Evolutionary conservation across 2,113 vertebrate species (phyloP), one percentile per base, ranked within the genome.

Genomic region (Aplodontia rufa): DNA sequence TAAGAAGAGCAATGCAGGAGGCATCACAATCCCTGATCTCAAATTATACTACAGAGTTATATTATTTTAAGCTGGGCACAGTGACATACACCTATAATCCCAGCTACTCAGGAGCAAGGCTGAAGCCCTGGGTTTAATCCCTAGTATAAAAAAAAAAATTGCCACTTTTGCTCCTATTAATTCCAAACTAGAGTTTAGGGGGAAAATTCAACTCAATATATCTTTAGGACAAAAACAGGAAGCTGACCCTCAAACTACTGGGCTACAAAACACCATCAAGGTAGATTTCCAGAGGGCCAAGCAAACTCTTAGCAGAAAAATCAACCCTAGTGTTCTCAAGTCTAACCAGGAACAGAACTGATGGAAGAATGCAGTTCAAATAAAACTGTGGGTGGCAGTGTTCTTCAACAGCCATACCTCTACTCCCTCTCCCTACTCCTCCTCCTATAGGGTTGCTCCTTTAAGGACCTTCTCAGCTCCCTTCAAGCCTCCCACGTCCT

Each of bases 361-460:
- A 40, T 37, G 35, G 40, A 40, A 49, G 0, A 80, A 58, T 53
- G 30, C 45, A 24, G 32, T 11, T 84, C 72, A 64, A 66, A 45
- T 22, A 69, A 13, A 76, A 30, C 30, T 20, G 5, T 20, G 37
- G 19, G 0, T 45, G 35, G 24, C 9, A 10, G 1, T 17, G 79
- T 49, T n/a, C 24, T n/a, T 69, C 62, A n/a, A 6, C 2, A 45
- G 35, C 9, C 37, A 32, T 40, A 5, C 28, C 45, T n/a, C 10
- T 11, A 16, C 5, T 3, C 1, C 3, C 35, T 17, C 32, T 51
- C 7, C 19, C 11, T 40, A 14, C 8, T 37, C 8, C 6, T 37
- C 20, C 22, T 58, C 40, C 35, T 53, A 7, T 7, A 5, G 16
- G 13, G 30, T 32, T 35, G 49, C 55, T 66, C 28, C 40, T 22